phyloP scores from a whole-genome alignment of 35 echinoderm and acorn worm species.

The Nesometra sesokonis region DNA sequence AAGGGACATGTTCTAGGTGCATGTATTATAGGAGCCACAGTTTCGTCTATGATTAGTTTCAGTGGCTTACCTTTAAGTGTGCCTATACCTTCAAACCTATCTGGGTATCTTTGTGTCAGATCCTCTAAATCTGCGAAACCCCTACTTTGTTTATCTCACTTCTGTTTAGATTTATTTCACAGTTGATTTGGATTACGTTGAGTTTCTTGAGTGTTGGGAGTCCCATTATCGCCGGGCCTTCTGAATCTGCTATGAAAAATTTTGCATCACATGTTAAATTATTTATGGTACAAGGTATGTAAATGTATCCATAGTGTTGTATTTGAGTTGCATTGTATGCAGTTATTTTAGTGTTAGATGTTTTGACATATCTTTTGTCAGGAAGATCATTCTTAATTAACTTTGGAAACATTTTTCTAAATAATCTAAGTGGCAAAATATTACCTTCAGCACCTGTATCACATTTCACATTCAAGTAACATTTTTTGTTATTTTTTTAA shows the following conservation, averaged over 20 bases:
- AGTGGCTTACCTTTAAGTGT: conserved; percentile 24
- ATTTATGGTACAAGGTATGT: background rate
- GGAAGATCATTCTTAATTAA: too few species aligned
- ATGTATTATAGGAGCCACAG: conserved; percentile 33
- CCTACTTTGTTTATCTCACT: background rate
- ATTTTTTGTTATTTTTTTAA: too few species aligned
- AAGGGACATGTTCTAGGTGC: conserved; percentile 20
- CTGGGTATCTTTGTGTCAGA: conserved; percentile 24
- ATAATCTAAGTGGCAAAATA: too few species aligned
- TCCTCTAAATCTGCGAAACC: background rate
- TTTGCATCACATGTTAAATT: background rate
- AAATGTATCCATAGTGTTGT: background rate
- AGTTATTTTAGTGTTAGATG: too few species aligned
- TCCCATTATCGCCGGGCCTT: conserved; percentile 33
- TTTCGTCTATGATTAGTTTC: conserved; percentile 25
- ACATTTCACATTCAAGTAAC: too few species aligned
- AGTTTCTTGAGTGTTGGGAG: background rate
- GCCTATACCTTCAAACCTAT: conserved; percentile 29
- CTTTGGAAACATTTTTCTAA: too few species aligned
- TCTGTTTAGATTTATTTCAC: background rate
- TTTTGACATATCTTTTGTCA: too few species aligned
- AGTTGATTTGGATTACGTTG: background rate
- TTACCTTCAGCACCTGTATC: too few species aligned
- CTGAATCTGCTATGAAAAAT: conserved; percentile 28
- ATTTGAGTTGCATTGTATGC: too few species aligned